These are phyloP conservation scores for Drosophila birchii DNA, from an alignment of 2,888 invertebrate genomes.

Conservation along the genomic window DNA sequence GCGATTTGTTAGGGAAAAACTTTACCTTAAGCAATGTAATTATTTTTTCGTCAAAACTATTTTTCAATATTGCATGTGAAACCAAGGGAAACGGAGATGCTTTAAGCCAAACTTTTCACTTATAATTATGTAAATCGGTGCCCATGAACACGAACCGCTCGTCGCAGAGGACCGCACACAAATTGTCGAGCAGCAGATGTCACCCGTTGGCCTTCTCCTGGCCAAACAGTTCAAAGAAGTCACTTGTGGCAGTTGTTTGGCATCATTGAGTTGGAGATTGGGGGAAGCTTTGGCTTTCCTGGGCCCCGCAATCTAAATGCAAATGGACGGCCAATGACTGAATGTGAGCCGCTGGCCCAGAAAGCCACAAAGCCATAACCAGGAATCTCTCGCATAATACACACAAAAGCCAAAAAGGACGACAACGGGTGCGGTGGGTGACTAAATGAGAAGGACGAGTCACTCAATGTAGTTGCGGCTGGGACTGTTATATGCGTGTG, in stretches of 20 bases:
- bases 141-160: slow-evolving; percentile 58
- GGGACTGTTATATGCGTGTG: slow-evolving; percentile 17
- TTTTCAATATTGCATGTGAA: slow-evolving; percentile 3
- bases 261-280: slow-evolving; percentile 8
- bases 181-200: slow-evolving; percentile 71
- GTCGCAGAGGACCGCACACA: slow-evolving; percentile 52
- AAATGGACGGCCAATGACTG: slow-evolving; percentile 65
- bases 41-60: slow-evolving; percentile 7
- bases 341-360: slow-evolving; percentile 57
- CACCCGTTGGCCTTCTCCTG: slow-evolving; percentile 47
- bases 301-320: slow-evolving; percentile 74
- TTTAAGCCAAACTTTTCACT: slow-evolving; percentile 45
- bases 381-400: slow-evolving; percentile 72
- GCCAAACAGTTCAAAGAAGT: slow-evolving; percentile 44
- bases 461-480: slow-evolving; percentile 53
- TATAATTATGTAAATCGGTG: slow-evolving; percentile 72
- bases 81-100: slow-evolving; percentile 11
- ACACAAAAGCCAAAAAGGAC: slow-evolving; percentile 36
- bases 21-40: not conserved
- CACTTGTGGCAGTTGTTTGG: slow-evolving; percentile 34
- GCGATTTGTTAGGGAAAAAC: not conserved
- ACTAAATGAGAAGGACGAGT: slow-evolving; percentile 54
- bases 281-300: slow-evolving; percentile 3
- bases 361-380: slow-evolving; percentile 74
- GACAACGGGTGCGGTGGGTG: slow-evolving; percentile 10